These are phyloP conservation scores for Cyclina sinensis DNA, from an alignment of 1,140 invertebrate genomes.

Conservation along the genomic window DNA sequence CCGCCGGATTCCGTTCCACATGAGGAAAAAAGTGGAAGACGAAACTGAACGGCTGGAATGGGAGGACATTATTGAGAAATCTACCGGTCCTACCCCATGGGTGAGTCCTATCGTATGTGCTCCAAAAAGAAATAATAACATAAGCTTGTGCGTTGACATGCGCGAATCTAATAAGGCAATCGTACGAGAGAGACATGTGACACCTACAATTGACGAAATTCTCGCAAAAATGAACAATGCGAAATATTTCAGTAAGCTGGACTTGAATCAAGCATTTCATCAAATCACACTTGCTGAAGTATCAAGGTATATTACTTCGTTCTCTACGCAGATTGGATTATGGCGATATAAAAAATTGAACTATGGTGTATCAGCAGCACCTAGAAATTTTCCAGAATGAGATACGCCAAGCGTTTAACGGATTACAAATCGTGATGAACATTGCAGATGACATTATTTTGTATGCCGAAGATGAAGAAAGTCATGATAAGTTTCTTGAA, in stretches of 20 bases:
- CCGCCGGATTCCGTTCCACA: constrained; percentile 70
- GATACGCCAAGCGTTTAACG: background rate
- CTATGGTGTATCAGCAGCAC: constrained; percentile 53
- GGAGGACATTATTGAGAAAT: constrained; percentile 75
- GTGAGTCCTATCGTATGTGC: constrained; percentile 75
- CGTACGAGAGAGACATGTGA: constrained; percentile 69
- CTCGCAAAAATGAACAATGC: constrained; percentile 69
- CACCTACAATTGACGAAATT: constrained; percentile 77
- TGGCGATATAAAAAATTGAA: constrained; percentile 54
- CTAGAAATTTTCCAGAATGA: no score
- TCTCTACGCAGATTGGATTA: constrained; percentile 28
- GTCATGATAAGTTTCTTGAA: constrained; percentile 41
- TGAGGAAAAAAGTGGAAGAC: constrained; percentile 65
- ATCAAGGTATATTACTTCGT: constrained; percentile 47
- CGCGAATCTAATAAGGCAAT: constrained; percentile 75
- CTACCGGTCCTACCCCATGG: constrained; percentile 76
- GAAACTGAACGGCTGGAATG: constrained; percentile 65
- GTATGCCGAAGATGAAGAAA: constrained; percentile 21
- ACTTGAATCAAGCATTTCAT: constrained; percentile 72
- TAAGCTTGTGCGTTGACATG: constrained; percentile 77
- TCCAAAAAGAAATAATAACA: constrained; percentile 70
- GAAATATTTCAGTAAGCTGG: constrained; percentile 74
- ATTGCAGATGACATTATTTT: constrained; percentile 61
- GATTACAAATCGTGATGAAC: constrained; percentile 37
- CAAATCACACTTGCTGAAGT: constrained; percentile 70